Conservation (phyloP, 2,888 invertebrate species). For the Epistrophe eligans region DNA sequence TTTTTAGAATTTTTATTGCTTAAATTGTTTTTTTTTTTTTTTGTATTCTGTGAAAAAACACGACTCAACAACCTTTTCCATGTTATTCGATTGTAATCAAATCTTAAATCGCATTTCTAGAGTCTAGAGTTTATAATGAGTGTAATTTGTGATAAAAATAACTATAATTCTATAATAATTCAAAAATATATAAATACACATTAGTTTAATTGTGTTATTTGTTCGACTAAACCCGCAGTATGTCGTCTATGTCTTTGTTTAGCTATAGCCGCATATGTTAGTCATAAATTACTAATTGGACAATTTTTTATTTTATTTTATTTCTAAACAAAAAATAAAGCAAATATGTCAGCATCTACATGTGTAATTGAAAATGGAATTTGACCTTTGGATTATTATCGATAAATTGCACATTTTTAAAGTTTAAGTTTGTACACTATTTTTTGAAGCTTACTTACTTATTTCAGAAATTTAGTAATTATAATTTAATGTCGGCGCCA, state of each 20-base stretch:
- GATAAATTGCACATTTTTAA: background rate
- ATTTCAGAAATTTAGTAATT: no score
- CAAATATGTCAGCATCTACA: background rate
- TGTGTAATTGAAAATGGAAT: background rate
- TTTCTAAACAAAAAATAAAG: background rate
- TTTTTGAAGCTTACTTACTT: no score
- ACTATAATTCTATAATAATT: background rate
- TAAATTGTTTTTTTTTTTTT: background rate
- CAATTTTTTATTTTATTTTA: background rate
- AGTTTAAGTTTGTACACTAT: no score
- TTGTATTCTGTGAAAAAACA: background rate
- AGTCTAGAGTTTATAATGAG: background rate
- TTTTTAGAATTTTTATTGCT: background rate
- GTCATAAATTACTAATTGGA: background rate
- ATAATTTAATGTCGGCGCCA: no score
- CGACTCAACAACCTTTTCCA: background rate
- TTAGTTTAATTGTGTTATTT: slow-evolving; percentile 20
- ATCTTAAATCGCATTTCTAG: background rate
- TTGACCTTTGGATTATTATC: background rate
- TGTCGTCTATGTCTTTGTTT: background rate
- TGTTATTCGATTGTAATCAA: background rate
- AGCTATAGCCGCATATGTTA: background rate
- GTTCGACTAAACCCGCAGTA: background rate
- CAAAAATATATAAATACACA: slow-evolving; percentile 4
- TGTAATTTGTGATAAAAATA: slow-evolving; percentile 6